Conservation (phyloP, 2,888 invertebrate genomes). For the Augochlorella aurata region DNA sequence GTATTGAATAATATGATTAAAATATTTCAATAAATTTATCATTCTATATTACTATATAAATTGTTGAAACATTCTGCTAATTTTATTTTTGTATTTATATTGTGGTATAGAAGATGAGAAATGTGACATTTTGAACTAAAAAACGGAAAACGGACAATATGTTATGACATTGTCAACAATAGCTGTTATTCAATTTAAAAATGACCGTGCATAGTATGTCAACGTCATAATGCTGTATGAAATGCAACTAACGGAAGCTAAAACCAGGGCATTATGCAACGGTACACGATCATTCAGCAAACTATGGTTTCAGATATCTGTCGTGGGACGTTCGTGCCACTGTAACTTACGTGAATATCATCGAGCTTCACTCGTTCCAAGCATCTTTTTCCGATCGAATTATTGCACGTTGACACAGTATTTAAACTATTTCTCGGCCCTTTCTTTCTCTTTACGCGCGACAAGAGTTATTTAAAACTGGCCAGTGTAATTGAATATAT, state of each 20-base stretch:
- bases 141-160: background rate
- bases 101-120: background rate
- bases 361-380: slow-evolving; percentile 22
- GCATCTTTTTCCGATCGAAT: slow-evolving; percentile 28
- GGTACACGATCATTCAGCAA: slow-evolving; percentile 16
- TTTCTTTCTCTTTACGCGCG: slow-evolving; percentile 39
- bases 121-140: background rate
- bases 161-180: background rate
- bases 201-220: background rate
- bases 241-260: slow-evolving; percentile 14
- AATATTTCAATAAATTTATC: background rate
- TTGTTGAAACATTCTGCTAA: background rate
- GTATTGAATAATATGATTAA: background rate
- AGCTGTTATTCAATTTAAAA: background rate
- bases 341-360: slow-evolving; percentile 55
- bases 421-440: slow-evolving; percentile 31
- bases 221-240: slow-evolving; percentile 4
- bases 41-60: background rate
- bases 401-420: slow-evolving; percentile 11
- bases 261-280: slow-evolving; percentile 50
- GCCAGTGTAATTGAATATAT: slow-evolving; percentile 63
- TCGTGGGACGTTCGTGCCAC: slow-evolving; percentile 3
- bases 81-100: background rate
- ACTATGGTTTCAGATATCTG: slow-evolving; percentile 36
- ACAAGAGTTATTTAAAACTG: slow-evolving; percentile 69